These are phyloP conservation scores for Chirona hameri DNA, from an alignment of 2,888 invertebrate genomes.

Conservation along the genomic window DNA sequence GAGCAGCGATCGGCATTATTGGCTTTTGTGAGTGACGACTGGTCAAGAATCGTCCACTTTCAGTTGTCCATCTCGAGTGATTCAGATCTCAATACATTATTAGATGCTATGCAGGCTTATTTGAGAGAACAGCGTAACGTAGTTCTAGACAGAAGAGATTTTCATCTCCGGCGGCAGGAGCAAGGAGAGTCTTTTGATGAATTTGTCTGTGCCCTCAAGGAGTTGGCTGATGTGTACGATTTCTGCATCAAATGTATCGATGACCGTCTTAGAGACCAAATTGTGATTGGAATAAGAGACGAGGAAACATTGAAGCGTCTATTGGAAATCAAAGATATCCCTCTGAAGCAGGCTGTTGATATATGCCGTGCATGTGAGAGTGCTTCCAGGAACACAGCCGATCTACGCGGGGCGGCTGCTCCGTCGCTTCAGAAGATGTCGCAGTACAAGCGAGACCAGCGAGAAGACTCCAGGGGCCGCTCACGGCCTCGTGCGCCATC, in stretches of 20 bases:
- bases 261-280: background rate
- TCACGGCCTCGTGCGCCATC: background rate
- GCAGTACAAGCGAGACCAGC: background rate
- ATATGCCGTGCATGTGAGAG: background rate
- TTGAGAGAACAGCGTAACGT: background rate
- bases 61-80: background rate
- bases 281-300: background rate
- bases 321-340: background rate
- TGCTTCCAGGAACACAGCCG: background rate
- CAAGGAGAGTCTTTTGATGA: background rate
- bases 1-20: too few species aligned
- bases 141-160: background rate
- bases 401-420: background rate
- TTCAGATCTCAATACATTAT: background rate
- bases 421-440: background rate
- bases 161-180: background rate
- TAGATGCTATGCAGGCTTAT: background rate
- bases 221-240: background rate
- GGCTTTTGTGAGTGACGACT: background rate
- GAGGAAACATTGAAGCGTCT: background rate
- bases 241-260: background rate
- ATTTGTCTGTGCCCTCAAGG: background rate
- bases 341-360: background rate
- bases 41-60: background rate
- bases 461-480: background rate